Evolutionary conservation across 2,113 vertebrate species (phyloP).

Genomic region (Asarcornis scutulata): DNA sequence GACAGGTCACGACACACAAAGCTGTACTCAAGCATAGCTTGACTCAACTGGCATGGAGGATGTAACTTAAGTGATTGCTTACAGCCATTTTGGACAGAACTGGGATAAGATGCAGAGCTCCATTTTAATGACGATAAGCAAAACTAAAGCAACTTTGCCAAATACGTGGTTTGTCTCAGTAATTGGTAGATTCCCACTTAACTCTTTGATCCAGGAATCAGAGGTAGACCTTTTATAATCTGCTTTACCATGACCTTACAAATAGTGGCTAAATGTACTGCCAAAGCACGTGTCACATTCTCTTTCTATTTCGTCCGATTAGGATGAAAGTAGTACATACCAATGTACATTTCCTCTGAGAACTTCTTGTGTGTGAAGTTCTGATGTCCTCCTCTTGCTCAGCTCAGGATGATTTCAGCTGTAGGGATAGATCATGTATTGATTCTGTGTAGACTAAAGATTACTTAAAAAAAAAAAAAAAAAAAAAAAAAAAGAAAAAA

Average conservation of each 20-base stretch:
- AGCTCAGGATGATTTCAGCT: constrained; percentile 75
- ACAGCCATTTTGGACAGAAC: neutral
- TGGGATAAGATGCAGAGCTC: neutral
- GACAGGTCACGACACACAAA: neutral
- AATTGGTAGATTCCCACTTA: neutral
- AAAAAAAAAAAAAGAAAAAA: constrained; percentile 57
- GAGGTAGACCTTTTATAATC: neutral
- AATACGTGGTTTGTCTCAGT: neutral
- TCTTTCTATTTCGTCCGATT: neutral
- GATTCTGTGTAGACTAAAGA: constrained; percentile 62
- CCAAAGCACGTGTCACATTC: accelerated
- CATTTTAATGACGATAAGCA: accelerated
- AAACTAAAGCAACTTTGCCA: neutral
- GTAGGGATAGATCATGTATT: constrained; percentile 74
- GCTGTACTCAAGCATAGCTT: neutral
- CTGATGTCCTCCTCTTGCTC: constrained; percentile 71
- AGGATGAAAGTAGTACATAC: neutral
- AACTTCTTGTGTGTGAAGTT: accelerated
- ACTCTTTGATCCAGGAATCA: neutral
- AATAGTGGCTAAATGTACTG: neutral
- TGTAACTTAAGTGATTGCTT: neutral
- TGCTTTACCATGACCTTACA: neutral
- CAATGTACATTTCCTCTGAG: neutral
- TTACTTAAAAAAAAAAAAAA: constrained; percentile 40
- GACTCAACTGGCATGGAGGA: accelerated